Conservation (phyloP, 30 jellyfish, hydroid and myxozoan species). For the Catostylus mosaicus region DNA sequence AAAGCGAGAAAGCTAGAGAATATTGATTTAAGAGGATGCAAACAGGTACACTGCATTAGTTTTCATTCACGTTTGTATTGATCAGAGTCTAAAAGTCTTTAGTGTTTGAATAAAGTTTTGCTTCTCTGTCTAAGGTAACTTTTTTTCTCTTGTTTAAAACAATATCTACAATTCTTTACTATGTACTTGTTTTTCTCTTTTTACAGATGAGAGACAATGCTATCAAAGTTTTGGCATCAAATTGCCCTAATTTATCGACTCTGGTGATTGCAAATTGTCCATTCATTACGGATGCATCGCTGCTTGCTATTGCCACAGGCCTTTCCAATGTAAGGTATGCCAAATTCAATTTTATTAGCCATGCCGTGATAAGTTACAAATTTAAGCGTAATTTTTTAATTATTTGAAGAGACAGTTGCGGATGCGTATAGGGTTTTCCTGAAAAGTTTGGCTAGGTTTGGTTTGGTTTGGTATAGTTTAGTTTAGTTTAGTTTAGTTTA, state of each 20-base stretch:
- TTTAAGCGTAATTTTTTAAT: too few relatives aligned
- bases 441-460: too few relatives aligned
- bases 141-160: neutral
- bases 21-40: conserved; percentile 89
- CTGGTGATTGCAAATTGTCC: conserved; percentile 95
- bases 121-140: neutral
- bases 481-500: too few relatives aligned
- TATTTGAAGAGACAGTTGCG: too few relatives aligned
- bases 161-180: neutral
- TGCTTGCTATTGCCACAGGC: conserved; percentile 68
- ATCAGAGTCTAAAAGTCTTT: too few relatives aligned
- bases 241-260: conserved; percentile 70
- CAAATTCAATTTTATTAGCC: too few relatives aligned
- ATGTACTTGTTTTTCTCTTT: neutral
- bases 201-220: conserved; percentile 79
- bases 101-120: neutral
- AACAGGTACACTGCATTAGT: conserved; percentile 54
- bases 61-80: too few relatives aligned
- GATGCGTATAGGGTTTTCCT: too few relatives aligned
- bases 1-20: conserved; percentile 50
- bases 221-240: conserved; percentile 55
- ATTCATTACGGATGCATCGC: conserved; percentile 79
- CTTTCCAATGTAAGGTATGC: conserved; percentile 60
- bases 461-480: too few relatives aligned
- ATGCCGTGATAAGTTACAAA: too few relatives aligned